phyloP scores from a whole-genome alignment of 2,113 vertebrate genomes.

The Pao palembangensis region DNA sequence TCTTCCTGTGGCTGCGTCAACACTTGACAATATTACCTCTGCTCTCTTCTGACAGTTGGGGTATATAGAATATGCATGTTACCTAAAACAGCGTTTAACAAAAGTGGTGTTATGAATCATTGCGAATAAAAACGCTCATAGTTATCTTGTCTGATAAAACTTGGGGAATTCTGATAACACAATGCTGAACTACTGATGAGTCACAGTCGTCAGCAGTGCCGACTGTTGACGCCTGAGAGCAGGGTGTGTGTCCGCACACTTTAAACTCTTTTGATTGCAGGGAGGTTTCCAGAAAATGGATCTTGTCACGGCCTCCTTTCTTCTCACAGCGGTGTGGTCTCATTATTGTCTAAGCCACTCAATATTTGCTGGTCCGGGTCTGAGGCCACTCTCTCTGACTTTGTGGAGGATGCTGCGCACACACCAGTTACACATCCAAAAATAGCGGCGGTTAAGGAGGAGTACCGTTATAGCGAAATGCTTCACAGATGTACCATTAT shows the following conservation, averaged over 20 bases:
- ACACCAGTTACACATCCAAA: conserved; percentile 21
- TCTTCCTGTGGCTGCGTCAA: conserved; percentile 2
- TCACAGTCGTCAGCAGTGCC: conserved; percentile 17
- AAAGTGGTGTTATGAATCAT: no score
- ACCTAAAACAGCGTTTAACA: no score
- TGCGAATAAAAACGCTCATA: conserved; percentile 1
- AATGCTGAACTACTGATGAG: conserved; percentile 15
- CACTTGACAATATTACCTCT: neutral
- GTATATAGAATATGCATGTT: no score
- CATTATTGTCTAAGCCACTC: conserved; percentile 46
- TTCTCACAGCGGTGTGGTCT: conserved; percentile 18
- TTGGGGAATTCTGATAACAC: conserved; percentile 1
- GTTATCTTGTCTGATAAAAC: neutral
- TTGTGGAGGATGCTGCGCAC: conserved; percentile 9
- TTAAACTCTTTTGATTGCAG: conserved; percentile 33
- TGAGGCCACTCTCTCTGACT: conserved; percentile 32
- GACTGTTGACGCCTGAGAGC: conserved; percentile 14
- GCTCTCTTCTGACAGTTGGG: no score
- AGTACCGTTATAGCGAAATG: conserved; percentile 26
- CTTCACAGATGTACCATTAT: conserved; percentile 41
- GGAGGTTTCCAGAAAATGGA: conserved; percentile 42
- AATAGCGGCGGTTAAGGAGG: conserved; percentile 14
- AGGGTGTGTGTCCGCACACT: conserved; percentile 6
- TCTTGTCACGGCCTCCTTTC: conserved; percentile 11
- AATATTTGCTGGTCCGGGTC: conserved; percentile 39